Conservation (phyloP, 1,140 invertebrate genomes). For the Cardiocondyla obscurior region DNA sequence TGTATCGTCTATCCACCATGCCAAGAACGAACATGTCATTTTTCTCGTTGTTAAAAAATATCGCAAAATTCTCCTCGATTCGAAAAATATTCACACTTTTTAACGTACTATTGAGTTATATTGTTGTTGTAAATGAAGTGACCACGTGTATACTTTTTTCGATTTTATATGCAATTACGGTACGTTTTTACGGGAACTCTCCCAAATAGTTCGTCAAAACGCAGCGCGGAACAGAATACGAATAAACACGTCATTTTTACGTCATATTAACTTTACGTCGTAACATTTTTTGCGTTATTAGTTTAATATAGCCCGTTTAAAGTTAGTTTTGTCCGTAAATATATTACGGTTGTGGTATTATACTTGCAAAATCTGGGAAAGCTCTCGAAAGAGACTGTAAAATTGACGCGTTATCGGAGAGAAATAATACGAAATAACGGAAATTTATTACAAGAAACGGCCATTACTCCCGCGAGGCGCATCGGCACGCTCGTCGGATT, state of each 20-base stretch:
- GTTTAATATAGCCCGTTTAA: no score
- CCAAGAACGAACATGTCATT: no score
- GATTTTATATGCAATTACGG: not conserved
- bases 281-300: not conserved
- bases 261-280: not conserved
- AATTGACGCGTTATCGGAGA: not conserved
- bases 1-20: not conserved
- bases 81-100: no score
- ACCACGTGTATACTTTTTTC: not conserved
- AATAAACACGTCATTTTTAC: not conserved
- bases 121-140: no score
- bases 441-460: slow-evolving; percentile 42
- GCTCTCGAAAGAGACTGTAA: not conserved
- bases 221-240: not conserved
- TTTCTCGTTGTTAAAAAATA: no score
- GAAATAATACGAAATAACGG: not conserved
- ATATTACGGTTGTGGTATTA: not conserved
- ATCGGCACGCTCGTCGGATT: slow-evolving; percentile 7
- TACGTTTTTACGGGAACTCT: not conserved
- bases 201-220: not conserved
- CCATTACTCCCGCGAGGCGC: not conserved
- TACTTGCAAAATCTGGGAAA: not conserved
- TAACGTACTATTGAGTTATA: no score
- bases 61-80: no score
- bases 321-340: not conserved